phyloP scores from a whole-genome alignment of 2,888 invertebrate species.

The Drosophila borealis region DNA sequence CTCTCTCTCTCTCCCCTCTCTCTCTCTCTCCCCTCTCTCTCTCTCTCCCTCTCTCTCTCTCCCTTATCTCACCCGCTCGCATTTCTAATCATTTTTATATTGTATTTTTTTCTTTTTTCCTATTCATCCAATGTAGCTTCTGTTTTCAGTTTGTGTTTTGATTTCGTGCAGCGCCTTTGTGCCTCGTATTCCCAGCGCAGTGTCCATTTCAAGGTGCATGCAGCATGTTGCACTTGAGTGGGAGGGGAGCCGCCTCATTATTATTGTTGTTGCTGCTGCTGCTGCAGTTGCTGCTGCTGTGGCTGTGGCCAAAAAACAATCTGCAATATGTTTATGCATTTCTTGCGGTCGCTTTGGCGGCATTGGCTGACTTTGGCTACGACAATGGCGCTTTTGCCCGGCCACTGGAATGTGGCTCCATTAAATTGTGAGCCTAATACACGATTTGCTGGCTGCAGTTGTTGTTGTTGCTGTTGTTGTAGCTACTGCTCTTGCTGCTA shows the following conservation, averaged over 20 bases:
- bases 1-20: too few relatives aligned
- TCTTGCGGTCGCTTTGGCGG: slow-evolving; percentile 74
- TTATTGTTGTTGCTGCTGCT: slow-evolving; percentile 7
- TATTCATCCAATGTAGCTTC: slow-evolving; percentile 4
- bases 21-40: too few relatives aligned
- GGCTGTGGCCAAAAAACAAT: slow-evolving; percentile 36
- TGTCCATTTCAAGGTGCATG: slow-evolving; percentile 2
- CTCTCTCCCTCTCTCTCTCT: background rate
- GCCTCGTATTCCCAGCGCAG: background rate
- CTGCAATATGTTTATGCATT: slow-evolving; percentile 73
- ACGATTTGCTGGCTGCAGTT: slow-evolving; percentile 53
- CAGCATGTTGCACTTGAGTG: slow-evolving; percentile 2
- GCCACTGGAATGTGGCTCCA: slow-evolving; percentile 74
- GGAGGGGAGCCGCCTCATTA: slow-evolving; percentile 27
- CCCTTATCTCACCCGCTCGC: background rate
- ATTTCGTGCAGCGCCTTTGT: slow-evolving; percentile 15
- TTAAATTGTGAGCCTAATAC: slow-evolving; percentile 76
- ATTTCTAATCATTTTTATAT: background rate
- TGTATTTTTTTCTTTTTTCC: background rate
- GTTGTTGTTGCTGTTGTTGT: slow-evolving; percentile 1
- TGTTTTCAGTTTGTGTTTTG: slow-evolving; percentile 3
- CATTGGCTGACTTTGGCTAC: slow-evolving; percentile 36
- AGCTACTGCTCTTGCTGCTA: slow-evolving; percentile 25
- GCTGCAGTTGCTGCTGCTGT: slow-evolving; percentile 2
- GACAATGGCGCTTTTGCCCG: slow-evolving; percentile 61